Evolutionary conservation across 2,888 invertebrate species (phyloP), one percentile per base, ranked within the genome.

Genomic region (Caenorhabditis imperialis): DNA sequence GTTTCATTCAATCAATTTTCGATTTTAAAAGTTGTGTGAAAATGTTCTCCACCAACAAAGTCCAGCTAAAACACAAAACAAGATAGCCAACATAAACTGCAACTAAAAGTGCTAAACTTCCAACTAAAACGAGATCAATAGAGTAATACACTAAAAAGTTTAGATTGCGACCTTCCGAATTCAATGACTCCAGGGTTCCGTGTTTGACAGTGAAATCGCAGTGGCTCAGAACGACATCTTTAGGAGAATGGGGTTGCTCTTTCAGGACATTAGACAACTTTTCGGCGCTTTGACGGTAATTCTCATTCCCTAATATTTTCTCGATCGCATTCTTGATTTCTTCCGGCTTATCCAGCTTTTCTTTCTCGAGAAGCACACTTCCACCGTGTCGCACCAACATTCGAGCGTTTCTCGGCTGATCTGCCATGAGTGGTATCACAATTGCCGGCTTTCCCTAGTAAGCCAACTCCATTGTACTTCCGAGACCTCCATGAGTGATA

Each of bases 351-450:
- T 23, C 50, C 20, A 77, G 38, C 0, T 51, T 25, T n/a, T 20
- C 25, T 61, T 77, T 77, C 50, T 60, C 40, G 16, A 70, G 44
- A 16, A 50, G 45, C 33, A 63, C 20, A 12, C 51, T 58, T 45
- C 65, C 73, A 5, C 77, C 77, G 35, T 72, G 69, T 61, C 77
- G 40, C n/a, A 48, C 33, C 1, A 77, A 50, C 77, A 77, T 77
- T 14, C 63, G 72, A n/a, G 60, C 72, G 44, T 77, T 77, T 47
- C 65, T n/a, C 7, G 60, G 58, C 40, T 73, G 65, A 50, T 77
- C 77, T 7, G 73, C 73, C 23, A 77, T 38, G 14, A 77, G 25
- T 6, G 77, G 72, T n/a, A 73, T 61, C 67, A n/a, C n/a, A n/a
- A n/a, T n/a, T n/a, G 70, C 61, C 6, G 70, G 70, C 42, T 61